Base-by-base conservation (phyloP, 2,888 invertebrate genomes). In the Conops quadrifasciatus region DNA sequence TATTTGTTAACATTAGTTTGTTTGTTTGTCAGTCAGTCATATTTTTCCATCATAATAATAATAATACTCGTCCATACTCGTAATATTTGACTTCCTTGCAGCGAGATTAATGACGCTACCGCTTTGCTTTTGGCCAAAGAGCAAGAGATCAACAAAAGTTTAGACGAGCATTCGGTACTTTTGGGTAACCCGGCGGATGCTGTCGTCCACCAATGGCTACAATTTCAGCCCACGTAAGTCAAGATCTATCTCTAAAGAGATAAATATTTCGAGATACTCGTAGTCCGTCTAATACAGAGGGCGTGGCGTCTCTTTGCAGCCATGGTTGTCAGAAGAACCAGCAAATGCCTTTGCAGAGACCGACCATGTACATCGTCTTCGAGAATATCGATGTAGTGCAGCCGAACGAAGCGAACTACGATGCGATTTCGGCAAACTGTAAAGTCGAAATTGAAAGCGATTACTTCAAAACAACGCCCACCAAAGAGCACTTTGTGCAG, bases 301-400 rank as follows among this genome's bases (percentile, higher is more conserved):
- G 49, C 21, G 16, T 49, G 59, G 16, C n/a, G 2, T 19, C 5
- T 53, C 51, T 5, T 24, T 62, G 9, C 7, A 83, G 85, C 1
- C 87, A 87, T 74, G 88, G 87, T 0, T 80, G 84, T 1, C 81
- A 80, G 21, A 87, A 87, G 73, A 69, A 80, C 30, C 63, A 72
- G 36, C 72, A 84, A 0, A 90, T 91, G 80, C 88, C 91, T 0
- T 81, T 94, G 21, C 88, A 89, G 51, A 87, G 90, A 0, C 89
- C 90, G 53, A 87, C 92, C 56, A 88, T 92, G 64, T 93, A 89
- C 78, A 88, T 93, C 36, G 88, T 92, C 11, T 91, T 92, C 77
- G 91, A 93, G 77, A 93, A 92, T 72, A 89, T 94, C 45, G 92
- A 93, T 78, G 90, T 93, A 13, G 88, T 89, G 51, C 89, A 91